Evolutionary conservation across 1,140 invertebrate genomes (phyloP).

Genomic region (Aradophagus sp.): DNA sequence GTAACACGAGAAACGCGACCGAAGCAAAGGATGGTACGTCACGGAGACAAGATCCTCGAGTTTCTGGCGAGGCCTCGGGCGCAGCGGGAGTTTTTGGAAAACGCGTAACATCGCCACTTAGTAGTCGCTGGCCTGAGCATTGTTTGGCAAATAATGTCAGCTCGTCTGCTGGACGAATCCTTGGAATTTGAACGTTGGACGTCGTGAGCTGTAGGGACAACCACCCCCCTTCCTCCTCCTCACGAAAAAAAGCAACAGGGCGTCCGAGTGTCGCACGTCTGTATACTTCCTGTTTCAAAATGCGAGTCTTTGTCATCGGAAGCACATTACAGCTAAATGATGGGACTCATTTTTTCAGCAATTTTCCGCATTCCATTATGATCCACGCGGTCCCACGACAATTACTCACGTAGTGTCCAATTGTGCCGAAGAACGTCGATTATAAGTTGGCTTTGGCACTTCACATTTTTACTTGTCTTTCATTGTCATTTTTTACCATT

Average conservation of each 20-base stretch:
- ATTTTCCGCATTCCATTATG: conserved; percentile 37
- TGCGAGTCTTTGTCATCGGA: conserved; percentile 39
- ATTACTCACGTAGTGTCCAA: background rate
- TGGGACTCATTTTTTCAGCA: conserved; percentile 35
- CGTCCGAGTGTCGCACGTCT: conserved; percentile 45
- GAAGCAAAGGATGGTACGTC: conserved; percentile 26
- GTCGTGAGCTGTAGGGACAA: no score
- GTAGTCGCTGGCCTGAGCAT: conserved; percentile 60
- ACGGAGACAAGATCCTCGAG: conserved; percentile 17
- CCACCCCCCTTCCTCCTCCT: no score
- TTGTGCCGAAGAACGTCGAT: conserved; percentile 4
- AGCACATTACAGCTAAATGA: conserved; percentile 43
- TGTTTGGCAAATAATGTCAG: conserved; percentile 67
- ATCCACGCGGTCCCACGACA: no score
- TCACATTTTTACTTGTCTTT: no score
- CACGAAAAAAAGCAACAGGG: conserved; percentile 52
- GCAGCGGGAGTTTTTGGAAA: conserved; percentile 63
- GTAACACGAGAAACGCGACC: conserved; percentile 6
- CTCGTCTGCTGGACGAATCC: conserved; percentile 59
- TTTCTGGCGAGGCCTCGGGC: conserved; percentile 26
- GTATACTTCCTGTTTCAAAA: conserved; percentile 51
- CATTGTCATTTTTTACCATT: no score
- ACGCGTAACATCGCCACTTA: conserved; percentile 67
- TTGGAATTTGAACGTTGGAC: conserved; percentile 52
- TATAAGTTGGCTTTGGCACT: no score